Evolutionary conservation across 2,113 vertebrate species (phyloP).

Genomic region (Microtus pennsylvanicus): DNA sequence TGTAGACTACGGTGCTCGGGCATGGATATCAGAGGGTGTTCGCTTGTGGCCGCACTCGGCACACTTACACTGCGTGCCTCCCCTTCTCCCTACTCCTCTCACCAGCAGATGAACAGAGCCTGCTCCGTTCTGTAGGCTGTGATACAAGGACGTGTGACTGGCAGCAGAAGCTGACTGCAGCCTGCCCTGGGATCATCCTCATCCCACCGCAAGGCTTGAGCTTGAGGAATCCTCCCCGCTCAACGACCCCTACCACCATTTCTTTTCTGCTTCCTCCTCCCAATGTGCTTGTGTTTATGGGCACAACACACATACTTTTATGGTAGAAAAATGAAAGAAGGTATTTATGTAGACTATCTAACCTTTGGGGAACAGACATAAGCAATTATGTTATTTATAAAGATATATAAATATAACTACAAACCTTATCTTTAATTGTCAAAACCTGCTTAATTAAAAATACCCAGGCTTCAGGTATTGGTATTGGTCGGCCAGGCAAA

Average conservation of each 20-base stretch:
- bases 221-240: background rate
- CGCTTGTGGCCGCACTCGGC: background rate
- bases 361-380: background rate
- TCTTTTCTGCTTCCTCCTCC: background rate
- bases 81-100: background rate
- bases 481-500: background rate
- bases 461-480: background rate
- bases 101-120: rapidly evolving
- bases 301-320: rapidly evolving
- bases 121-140: rapidly evolving
- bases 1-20: background rate
- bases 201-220: background rate
- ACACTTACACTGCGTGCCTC: rapidly evolving
- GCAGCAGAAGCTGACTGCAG: too few relatives aligned
- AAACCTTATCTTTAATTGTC: background rate
- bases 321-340: background rate
- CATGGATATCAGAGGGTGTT: background rate
- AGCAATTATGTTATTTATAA: background rate
- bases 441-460: conserved; percentile 27
- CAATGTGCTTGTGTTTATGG: background rate
- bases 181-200: background rate
- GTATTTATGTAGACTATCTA: conserved; percentile 25
- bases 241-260: rapidly evolving
- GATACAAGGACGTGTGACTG: background rate
- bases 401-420: background rate